phyloP scores from a whole-genome alignment of 2,797 vertebrate genomes.

The Melanitta fusca region DNA sequence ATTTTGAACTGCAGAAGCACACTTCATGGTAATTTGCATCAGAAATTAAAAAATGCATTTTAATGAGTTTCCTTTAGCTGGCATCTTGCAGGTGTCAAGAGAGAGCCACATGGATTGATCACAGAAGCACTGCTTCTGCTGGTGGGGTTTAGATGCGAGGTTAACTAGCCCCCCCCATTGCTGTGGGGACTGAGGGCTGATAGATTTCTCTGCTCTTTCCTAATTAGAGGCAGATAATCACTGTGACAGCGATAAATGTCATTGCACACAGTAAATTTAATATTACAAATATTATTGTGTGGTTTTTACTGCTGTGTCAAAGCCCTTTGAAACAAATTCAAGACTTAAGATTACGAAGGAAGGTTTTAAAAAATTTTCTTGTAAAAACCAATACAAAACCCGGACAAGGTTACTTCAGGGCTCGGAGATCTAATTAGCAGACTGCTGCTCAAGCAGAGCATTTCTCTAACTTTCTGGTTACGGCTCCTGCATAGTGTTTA shows the following conservation, averaged over 20 bases:
- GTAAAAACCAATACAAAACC: neutral
- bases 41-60: neutral
- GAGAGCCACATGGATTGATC: neutral
- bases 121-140: neutral
- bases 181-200: neutral
- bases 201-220: constrained; percentile 25
- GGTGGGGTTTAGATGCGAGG: neutral
- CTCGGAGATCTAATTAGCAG: constrained; percentile 57
- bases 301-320: constrained; percentile 40
- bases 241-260: constrained; percentile 55
- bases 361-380: constrained; percentile 24
- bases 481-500: neutral
- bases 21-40: neutral
- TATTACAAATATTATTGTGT: constrained; percentile 39
- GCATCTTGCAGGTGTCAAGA: constrained; percentile 19
- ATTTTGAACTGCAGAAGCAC: neutral
- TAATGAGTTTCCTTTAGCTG: constrained; percentile 5
- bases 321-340: constrained; percentile 16
- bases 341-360: neutral
- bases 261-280: constrained; percentile 39
- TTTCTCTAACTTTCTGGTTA: neutral
- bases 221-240: constrained; percentile 69
- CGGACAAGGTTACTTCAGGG: constrained; percentile 54
- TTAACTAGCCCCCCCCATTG: neutral
- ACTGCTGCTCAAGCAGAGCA: constrained; percentile 11